Evolutionary conservation across 2,113 vertebrate species (phyloP).

Genomic region (Emberiza fucata): DNA sequence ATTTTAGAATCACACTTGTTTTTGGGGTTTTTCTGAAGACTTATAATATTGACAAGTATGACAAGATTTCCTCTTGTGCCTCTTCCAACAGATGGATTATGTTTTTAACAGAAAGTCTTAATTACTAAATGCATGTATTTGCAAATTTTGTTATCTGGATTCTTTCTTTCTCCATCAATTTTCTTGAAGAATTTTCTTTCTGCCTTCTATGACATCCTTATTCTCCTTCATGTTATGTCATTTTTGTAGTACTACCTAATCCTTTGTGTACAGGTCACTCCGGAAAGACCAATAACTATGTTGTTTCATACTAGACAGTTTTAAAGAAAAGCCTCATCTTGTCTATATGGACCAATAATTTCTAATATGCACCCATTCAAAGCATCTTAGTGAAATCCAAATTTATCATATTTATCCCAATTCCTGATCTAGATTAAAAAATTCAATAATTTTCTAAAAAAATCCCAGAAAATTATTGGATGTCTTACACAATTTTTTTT

Average conservation of each 20-base stretch:
- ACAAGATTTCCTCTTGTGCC: not conserved
- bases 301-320: not conserved
- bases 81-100: not conserved
- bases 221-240: not conserved
- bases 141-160: not conserved
- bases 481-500: not conserved
- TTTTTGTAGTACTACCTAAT: not conserved
- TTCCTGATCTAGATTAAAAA: not conserved
- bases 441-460: not conserved
- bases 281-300: not conserved
- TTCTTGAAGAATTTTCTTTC: not conserved
- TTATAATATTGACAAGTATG: not conserved
- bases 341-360: not conserved
- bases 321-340: not conserved
- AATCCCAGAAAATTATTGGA: not conserved
- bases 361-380: not conserved
- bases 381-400: not conserved
- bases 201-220: not conserved
- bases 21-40: rapidly evolving
- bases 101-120: not conserved
- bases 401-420: not conserved
- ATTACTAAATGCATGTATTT: not conserved
- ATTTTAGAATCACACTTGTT: not conserved
- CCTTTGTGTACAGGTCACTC: not conserved
- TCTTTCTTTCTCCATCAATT: not conserved